Evolutionary conservation across 2,113 vertebrate species (phyloP).

Genomic region (Platanista minor): DNA sequence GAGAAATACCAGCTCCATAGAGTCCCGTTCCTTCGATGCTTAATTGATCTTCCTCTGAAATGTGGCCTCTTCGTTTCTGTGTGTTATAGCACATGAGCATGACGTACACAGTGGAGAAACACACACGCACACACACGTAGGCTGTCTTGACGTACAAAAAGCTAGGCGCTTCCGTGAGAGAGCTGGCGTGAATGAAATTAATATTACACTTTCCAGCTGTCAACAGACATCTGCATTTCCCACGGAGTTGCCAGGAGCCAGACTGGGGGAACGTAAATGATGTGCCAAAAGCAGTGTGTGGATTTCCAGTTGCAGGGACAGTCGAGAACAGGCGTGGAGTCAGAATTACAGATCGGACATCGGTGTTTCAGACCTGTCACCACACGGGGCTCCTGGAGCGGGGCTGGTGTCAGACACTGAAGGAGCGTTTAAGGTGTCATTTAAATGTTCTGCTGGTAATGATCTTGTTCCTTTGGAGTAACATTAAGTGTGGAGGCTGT

Average conservation of each 20-base stretch:
- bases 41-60: not conserved
- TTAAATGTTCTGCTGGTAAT: not conserved
- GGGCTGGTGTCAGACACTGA: not conserved
- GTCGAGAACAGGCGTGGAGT: not conserved
- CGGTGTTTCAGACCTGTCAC: slow-evolving; percentile 19
- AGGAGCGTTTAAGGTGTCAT: not conserved
- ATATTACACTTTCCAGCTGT: slow-evolving; percentile 45
- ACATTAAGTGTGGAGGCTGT: not conserved
- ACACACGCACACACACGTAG: not conserved
- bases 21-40: not conserved
- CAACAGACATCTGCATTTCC: slow-evolving; percentile 57
- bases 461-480: not conserved
- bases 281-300: slow-evolving; percentile 29
- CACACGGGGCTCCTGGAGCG: slow-evolving; percentile 4
- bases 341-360: slow-evolving; percentile 18
- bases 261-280: slow-evolving; percentile 16
- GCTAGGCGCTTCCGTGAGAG: not conserved
- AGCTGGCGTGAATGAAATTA: slow-evolving; percentile 38
- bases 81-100: not conserved
- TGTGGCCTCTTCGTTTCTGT: not conserved
- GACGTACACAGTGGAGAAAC: not conserved
- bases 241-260: slow-evolving; percentile 40
- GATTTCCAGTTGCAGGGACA: slow-evolving; percentile 36
- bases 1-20: not conserved
- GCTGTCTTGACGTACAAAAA: not conserved